Evolutionary conservation across 2,888 invertebrate genomes (phyloP).

Genomic region (Drosophila mimetica): DNA sequence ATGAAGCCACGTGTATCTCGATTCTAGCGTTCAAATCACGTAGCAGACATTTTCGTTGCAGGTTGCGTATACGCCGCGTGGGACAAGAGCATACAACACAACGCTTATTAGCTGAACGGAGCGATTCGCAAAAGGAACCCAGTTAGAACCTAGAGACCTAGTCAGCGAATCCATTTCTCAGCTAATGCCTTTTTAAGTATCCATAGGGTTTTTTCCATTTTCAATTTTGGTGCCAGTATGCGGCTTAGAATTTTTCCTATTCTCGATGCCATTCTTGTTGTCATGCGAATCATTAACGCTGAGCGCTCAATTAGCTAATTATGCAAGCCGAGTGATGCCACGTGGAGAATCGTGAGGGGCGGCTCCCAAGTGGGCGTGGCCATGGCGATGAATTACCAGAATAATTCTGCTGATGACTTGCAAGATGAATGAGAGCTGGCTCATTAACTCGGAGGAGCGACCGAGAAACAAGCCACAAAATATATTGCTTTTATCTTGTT

Average conservation of each 20-base stretch:
- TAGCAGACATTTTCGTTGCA: conserved; percentile 70
- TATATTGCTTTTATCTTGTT: neutral
- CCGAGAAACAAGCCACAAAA: neutral
- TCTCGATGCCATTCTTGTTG: conserved; percentile 11
- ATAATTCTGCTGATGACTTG: conserved; percentile 46
- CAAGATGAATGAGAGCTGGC: conserved; percentile 38
- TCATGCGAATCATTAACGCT: conserved; percentile 40
- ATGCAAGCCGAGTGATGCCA: conserved; percentile 37
- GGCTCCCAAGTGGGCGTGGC: conserved; percentile 15
- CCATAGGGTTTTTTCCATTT: conserved; percentile 23
- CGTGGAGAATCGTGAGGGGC: conserved; percentile 16
- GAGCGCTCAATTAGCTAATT: conserved; percentile 65
- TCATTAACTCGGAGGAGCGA: conserved; percentile 26
- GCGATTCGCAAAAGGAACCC: neutral
- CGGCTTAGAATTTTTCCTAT: conserved; percentile 15
- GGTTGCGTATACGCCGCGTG: conserved; percentile 68
- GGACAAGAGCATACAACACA: conserved; percentile 30
- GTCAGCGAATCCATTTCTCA: conserved; percentile 1
- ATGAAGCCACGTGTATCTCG: conserved; percentile 56
- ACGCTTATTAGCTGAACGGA: conserved; percentile 58
- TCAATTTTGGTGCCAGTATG: conserved; percentile 19
- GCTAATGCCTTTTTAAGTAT: conserved; percentile 58
- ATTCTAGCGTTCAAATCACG: conserved; percentile 65
- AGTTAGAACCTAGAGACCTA: neutral
- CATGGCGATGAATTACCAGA: conserved; percentile 17